Percentiles rank a stretch among this genome's conserved stretches.
phyloP scores from a whole-genome alignment of 2,113 vertebrate species.

The Phainopepla nitens region DNA sequence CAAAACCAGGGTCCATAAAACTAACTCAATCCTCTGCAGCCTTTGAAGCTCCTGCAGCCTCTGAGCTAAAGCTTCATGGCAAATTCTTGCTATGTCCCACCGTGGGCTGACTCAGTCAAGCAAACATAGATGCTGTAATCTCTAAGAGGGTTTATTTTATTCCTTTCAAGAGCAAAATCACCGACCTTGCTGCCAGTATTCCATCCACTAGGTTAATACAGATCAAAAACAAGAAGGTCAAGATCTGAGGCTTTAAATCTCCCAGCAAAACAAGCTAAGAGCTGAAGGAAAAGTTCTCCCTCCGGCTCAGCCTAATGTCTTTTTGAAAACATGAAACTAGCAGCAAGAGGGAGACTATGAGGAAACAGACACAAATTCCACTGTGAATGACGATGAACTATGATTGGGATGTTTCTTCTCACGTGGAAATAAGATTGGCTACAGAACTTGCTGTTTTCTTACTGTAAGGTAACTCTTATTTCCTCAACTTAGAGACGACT shows the following conservation, averaged over 20 bases:
- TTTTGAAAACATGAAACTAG: not conserved
- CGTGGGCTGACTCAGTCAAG: not conserved
- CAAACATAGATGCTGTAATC: not conserved
- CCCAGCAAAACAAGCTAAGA: not conserved
- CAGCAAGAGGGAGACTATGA: not conserved
- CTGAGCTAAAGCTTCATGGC: not conserved
- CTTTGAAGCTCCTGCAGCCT: constrained; percentile 43
- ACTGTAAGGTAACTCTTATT: not conserved
- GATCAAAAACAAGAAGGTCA: not conserved
- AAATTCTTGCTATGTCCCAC: not conserved
- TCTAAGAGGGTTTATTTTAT: not conserved
- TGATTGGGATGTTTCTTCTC: not conserved
- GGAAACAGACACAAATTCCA: not conserved
- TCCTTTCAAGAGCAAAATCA: not conserved
- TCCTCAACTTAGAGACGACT: not conserved
- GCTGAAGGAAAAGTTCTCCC: not conserved
- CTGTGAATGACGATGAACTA: not conserved
- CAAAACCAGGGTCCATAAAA: constrained; percentile 62
- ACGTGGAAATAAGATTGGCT: not conserved
- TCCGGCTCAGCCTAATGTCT: not conserved
- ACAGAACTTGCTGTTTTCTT: not conserved
- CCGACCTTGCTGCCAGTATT: not conserved
- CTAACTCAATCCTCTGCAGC: constrained; percentile 43
- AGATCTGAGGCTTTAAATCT: not conserved
- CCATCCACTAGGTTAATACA: accelerated